Conservation (phyloP, 2,113 vertebrate species). For the Dipodomys spectabilis region DNA sequence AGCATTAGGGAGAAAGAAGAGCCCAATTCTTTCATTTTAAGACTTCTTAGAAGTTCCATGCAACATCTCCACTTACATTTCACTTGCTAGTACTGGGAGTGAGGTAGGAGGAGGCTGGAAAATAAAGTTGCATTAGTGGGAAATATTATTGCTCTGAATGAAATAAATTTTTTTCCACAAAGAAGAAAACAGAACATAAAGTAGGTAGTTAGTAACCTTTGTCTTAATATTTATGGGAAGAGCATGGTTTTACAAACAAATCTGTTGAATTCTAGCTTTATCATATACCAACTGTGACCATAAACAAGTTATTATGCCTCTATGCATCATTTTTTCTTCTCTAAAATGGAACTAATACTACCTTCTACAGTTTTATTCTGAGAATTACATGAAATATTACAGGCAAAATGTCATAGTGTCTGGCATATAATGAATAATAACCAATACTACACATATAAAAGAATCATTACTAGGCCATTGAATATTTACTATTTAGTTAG, state of each 20-base stretch:
- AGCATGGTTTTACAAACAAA: not conserved
- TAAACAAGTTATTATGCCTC: not conserved
- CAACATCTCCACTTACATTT: too few species aligned
- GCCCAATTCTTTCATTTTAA: too few species aligned
- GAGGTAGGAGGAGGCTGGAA: too few species aligned
- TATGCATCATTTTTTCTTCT: not conserved
- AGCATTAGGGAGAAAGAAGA: too few species aligned
- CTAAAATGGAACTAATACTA: not conserved
- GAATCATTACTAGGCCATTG: not conserved
- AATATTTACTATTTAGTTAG: not conserved
- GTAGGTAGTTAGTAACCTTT: not conserved
- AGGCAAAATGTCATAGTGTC: not conserved
- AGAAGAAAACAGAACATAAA: not conserved
- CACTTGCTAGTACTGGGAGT: too few species aligned
- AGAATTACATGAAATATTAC: constrained; percentile 1
- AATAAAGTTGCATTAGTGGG: too few species aligned
- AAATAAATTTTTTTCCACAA: not conserved
- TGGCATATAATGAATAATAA: not conserved
- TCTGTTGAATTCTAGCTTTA: not conserved
- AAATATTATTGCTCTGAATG: not conserved
- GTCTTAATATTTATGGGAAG: not conserved
- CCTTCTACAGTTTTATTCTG: not conserved
- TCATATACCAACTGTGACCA: not conserved
- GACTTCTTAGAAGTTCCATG: too few species aligned
- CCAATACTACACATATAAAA: not conserved